A percentile compares a stretch with the other conserved stretches of the same genome.
Evolutionary conservation across 2,113 vertebrate species (phyloP).

Genomic region (Nipponia nippon): DNA sequence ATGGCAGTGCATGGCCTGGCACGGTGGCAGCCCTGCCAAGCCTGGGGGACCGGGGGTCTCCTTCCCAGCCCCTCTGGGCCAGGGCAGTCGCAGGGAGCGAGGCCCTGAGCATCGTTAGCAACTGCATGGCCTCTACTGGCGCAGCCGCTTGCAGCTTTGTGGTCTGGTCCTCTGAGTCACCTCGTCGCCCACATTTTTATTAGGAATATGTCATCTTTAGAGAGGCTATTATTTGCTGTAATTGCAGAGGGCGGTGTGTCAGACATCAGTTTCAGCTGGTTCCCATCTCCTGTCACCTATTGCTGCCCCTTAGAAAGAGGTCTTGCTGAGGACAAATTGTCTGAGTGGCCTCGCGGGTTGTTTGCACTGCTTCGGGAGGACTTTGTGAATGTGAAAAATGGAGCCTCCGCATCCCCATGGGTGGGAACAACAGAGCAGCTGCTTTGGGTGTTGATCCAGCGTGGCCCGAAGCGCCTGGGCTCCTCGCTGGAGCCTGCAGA

Average conservation of each 20-base stretch:
- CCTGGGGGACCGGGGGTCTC: not conserved
- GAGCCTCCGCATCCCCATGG: not conserved
- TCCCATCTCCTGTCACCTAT: not conserved
- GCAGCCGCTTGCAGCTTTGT: not conserved
- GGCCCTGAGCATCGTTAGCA: not conserved
- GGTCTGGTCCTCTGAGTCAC: not conserved
- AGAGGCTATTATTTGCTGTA: not conserved
- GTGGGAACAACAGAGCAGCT: not conserved
- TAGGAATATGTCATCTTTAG: not conserved
- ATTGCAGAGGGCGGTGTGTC: not conserved
- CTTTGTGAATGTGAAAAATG: not conserved
- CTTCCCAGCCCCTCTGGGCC: not conserved
- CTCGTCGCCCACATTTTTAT: not conserved
- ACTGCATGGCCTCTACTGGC: not conserved
- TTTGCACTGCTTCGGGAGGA: not conserved
- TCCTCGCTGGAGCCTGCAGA: not conserved
- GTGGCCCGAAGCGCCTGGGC: rapidly evolving
- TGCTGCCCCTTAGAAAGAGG: not conserved
- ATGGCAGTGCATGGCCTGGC: rapidly evolving
- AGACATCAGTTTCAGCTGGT: not conserved
- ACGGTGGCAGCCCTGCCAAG: not conserved
- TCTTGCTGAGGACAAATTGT: not conserved
- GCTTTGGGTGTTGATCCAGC: not conserved
- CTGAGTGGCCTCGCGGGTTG: not conserved
- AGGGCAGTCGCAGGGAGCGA: rapidly evolving